A percentile compares a stretch with the other conserved stretches of the same genome.
phyloP scores from a whole-genome alignment of 2,888 invertebrate genomes.

The Lagria hirta region DNA sequence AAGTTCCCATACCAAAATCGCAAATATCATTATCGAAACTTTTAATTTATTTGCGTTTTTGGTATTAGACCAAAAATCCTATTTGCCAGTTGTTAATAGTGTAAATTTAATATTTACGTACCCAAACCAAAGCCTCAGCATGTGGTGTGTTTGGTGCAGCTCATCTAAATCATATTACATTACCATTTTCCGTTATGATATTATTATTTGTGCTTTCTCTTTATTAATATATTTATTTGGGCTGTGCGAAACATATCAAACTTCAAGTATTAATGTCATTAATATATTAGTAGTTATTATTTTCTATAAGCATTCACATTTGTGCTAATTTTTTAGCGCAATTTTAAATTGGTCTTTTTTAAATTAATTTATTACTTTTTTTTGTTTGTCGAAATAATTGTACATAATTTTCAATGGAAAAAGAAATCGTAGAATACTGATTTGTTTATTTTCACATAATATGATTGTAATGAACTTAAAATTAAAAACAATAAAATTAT shows the following conservation, averaged over 20 bases:
- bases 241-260: slow-evolving; percentile 39
- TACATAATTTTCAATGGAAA: slow-evolving; percentile 49
- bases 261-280: slow-evolving; percentile 51
- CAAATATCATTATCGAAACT: slow-evolving; percentile 45
- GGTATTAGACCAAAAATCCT: slow-evolving; percentile 42
- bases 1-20: slow-evolving; percentile 45
- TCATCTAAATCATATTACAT: slow-evolving; percentile 3
- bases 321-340: slow-evolving; percentile 41
- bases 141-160: slow-evolving; percentile 21
- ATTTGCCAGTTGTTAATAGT: slow-evolving; percentile 45
- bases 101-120: slow-evolving; percentile 41
- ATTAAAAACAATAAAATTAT: slow-evolving; percentile 43
- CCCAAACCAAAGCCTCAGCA: slow-evolving; percentile 47
- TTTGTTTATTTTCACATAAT: slow-evolving; percentile 51
- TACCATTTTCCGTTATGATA: slow-evolving; percentile 15
- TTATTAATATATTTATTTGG: slow-evolving; percentile 10
- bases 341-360: slow-evolving; percentile 49
- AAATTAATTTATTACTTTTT: no score
- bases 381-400: slow-evolving; percentile 47
- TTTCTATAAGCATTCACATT: slow-evolving; percentile 40
- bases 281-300: slow-evolving; percentile 45
- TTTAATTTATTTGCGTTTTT: slow-evolving; percentile 48
- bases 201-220: slow-evolving; percentile 22
- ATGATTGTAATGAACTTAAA: slow-evolving; percentile 49
- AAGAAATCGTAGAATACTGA: slow-evolving; percentile 52